Conservation (phyloP, 2,113 vertebrate species). For the Burhinus oedicnemus region DNA sequence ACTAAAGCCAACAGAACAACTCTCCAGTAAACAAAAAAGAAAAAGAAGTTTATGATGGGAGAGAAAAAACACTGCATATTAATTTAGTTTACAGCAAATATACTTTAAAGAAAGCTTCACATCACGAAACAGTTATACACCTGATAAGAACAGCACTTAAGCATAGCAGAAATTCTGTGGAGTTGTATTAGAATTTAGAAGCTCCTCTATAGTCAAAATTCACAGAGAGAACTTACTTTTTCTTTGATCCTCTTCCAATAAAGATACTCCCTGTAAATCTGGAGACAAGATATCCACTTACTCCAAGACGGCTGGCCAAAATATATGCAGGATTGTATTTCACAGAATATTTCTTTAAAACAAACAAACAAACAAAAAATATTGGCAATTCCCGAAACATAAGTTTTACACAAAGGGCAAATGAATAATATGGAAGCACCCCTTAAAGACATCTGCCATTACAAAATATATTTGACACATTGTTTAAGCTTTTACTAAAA, state of each 20-base stretch:
- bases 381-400: background rate
- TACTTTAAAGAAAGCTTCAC: background rate
- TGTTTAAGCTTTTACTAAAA: background rate
- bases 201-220: constrained; percentile 18
- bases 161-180: background rate
- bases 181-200: background rate
- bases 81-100: background rate
- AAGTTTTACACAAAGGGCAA: background rate
- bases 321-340: constrained; percentile 96
- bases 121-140: background rate
- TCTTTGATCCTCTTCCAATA: constrained; percentile 95
- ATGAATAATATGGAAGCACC: background rate
- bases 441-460: background rate
- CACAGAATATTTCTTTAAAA: constrained; percentile 93
- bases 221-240: constrained; percentile 84
- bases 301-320: constrained; percentile 92
- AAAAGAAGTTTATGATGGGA: background rate
- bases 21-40: background rate
- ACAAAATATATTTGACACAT: background rate
- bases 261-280: constrained; percentile 98
- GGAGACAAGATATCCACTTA: constrained; percentile 96
- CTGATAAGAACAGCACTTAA: background rate
- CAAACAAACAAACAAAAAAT: constrained; percentile 69
- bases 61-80: background rate
- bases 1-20: background rate